phyloP scores from a whole-genome alignment of 2,888 invertebrate species.

The Macrosoma leucophasiata region DNA sequence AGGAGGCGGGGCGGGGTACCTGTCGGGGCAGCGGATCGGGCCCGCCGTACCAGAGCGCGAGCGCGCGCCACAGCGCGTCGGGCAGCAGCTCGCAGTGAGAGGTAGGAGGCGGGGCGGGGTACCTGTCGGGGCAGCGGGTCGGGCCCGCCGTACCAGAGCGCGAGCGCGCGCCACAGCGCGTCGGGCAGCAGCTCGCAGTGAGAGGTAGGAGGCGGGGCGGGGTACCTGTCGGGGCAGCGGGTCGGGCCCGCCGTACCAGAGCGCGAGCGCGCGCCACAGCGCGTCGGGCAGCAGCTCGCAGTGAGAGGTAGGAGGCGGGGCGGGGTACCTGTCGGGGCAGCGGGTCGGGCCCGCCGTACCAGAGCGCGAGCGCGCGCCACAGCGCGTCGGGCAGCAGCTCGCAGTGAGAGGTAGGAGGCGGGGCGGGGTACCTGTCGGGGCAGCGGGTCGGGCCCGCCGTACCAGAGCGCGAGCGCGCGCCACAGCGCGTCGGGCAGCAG shows the following conservation, averaged over 20 bases:
- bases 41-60: slow-evolving; percentile 89
- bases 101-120: too few relatives aligned
- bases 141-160: slow-evolving; percentile 89
- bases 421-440: background rate
- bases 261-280: slow-evolving; percentile 89
- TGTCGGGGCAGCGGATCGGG: slow-evolving; percentile 86
- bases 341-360: slow-evolving; percentile 88
- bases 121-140: slow-evolving; percentile 86
- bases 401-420: slow-evolving; percentile 68
- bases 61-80: slow-evolving; percentile 90
- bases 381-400: slow-evolving; percentile 86
- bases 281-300: slow-evolving; percentile 91
- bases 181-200: slow-evolving; percentile 92
- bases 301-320: too few relatives aligned
- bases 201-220: too few relatives aligned
- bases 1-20: too few relatives aligned
- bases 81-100: slow-evolving; percentile 92
- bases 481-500: slow-evolving; percentile 90
- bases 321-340: too few relatives aligned
- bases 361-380: slow-evolving; percentile 80
- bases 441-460: slow-evolving; percentile 80
- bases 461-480: slow-evolving; percentile 85
- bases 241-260: slow-evolving; percentile 88
- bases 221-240: slow-evolving; percentile 85
- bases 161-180: slow-evolving; percentile 89